phyloP scores from a whole-genome alignment of 2,888 invertebrate genomes.

The Ophonus ardosiacus region DNA sequence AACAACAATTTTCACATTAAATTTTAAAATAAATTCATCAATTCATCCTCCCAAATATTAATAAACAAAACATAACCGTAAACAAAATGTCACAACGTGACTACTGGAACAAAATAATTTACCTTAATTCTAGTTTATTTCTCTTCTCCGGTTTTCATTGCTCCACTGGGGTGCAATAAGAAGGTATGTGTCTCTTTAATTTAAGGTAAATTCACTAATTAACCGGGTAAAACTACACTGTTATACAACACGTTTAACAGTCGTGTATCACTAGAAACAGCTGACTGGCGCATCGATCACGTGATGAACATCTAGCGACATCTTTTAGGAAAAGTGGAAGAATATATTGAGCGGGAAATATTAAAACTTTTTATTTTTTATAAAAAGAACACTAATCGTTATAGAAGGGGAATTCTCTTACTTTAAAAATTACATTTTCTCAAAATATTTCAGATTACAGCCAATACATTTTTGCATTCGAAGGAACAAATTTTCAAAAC shows the following conservation, averaged over 20 bases:
- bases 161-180: not conserved
- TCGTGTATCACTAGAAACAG: conserved; percentile 37
- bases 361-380: not conserved
- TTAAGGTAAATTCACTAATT: not conserved
- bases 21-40: too few relatives aligned
- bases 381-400: not conserved
- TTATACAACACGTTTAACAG: not conserved
- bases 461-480: too few relatives aligned
- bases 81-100: conserved; percentile 11
- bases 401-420: too few relatives aligned
- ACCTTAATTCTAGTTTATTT: conserved; percentile 9
- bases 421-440: too few relatives aligned
- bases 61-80: not conserved
- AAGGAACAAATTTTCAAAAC: too few relatives aligned
- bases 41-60: not conserved
- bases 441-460: too few relatives aligned
- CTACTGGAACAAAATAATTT: not conserved
- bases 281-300: conserved; percentile 32
- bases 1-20: too few relatives aligned
- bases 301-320: not conserved
- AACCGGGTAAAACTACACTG: not conserved
- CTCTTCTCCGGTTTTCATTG: not conserved
- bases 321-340: not conserved
- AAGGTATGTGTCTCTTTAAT: not conserved
- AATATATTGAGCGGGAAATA: not conserved